Base-by-base conservation (phyloP, 2,113 vertebrate species). In the Dromaius novaehollandiae region DNA sequence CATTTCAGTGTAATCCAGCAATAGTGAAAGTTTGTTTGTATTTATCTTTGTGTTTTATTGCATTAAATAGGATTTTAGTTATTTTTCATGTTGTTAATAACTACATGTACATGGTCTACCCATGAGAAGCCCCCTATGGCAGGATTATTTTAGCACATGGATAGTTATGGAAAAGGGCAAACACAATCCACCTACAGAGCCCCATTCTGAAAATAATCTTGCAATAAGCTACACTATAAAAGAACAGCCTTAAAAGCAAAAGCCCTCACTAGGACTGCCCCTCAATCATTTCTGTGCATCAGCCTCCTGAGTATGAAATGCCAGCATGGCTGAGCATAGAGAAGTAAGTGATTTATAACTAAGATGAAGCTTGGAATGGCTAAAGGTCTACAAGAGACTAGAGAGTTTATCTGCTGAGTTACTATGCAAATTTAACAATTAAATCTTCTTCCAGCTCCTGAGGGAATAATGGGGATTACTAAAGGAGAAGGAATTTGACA, bases 351-450 rank as follows among this genome's bases (percentile, higher is more conserved):
- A 97, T 97, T 98, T 98, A 97, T 97, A 94, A 86, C 92, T 64
- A 90, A 98, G 98, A 97, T 85, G 65, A 86, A 98, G 66, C 76
- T 91, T 96, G 73, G 68, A 95, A 82, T 86, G 64, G 89, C 81
- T 96, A 92, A 98, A 98, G 79, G 82, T 98, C 97, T 98, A 34
- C 61, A 94, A 13, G 17, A 97, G 94, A 97, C 18, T 56, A 85
- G 75, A 95, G 90, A 98, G 98, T 97, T 98, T 98, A 98, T 98
- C 98, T 98, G 97, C 97, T 97, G 97, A 98, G 95, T 98, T 98
- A 96, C 97, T 98, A 98, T 98, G 97, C 96, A 98, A 98, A 98
- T 98, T 97, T 98, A 97, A 98, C 97, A 98, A 98, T 98, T 98
- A 98, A 98, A 97, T 97, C 93, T 97, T 97, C 97, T 97, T 96